Evolutionary conservation across 2,888 invertebrate species (phyloP), one percentile per base, ranked within the genome.

Genomic region (Ommatoiulus sabulosus): DNA sequence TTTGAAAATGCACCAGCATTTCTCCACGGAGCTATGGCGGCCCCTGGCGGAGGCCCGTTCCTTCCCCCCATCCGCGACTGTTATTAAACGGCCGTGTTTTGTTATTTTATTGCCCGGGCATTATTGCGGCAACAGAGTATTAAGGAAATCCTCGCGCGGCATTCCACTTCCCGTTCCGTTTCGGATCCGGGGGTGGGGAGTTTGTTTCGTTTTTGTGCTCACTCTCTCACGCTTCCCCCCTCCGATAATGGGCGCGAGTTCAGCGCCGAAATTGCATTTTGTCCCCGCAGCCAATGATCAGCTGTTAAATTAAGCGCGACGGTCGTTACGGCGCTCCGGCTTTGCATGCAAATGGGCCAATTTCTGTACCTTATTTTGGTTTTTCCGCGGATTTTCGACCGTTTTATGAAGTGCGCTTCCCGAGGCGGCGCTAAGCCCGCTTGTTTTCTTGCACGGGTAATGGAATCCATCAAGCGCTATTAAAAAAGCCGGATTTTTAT

Each of bases 221-320:
- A 8, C 52, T 15, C 52, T 15, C 15, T 52, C 15, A 6, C 52
- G 12, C 52, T 15, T 15, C 52, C 8, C 8, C 8, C 52, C 52
- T n/a, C 20, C 63, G n/a, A 46, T 46, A 63, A 63, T n/a, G 46
- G 6, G 10, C 72, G 52, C 3, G 52, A 15, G 7, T 17, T 1
- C 6, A 8, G n/a, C 20, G 72, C 8, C 80, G 35, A 80, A 80
- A 80, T 80, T 80, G 80, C 80, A 80, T 80, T 80, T 80, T 80
- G 80, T 80, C 80, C 80, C 80, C 80, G 80, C 80, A 80, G 80
- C 80, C 80, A 80, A 80, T 80, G 80, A 80, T 80, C 80, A 80
- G 80, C 35, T 80, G 80, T 80, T 80, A 80, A 80, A 80, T 80
- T 80, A 80, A 80, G 80, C 80, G 80, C 80, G 24, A 1, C 80